Evolutionary conservation across 2,113 vertebrate species (phyloP).

Genomic region (Forbesichthys agassizii): DNA sequence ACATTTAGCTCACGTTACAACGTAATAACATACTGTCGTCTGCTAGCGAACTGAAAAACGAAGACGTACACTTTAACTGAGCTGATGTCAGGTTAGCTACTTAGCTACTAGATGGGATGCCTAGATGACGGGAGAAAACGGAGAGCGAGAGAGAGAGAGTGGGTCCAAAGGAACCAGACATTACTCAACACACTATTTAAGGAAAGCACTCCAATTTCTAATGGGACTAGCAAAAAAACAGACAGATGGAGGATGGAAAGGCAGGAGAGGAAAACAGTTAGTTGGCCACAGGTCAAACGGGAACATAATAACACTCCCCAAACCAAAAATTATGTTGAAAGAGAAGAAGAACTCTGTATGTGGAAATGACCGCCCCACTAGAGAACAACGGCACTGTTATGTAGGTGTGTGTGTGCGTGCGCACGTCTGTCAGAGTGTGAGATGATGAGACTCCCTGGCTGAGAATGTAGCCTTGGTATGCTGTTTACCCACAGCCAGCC

Average conservation of each 20-base stretch:
- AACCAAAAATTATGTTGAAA: background rate
- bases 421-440: background rate
- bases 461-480: background rate
- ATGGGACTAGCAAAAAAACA: conserved; percentile 44
- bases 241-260: background rate
- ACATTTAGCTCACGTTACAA: background rate
- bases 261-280: too few species aligned
- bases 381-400: background rate
- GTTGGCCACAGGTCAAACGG: background rate
- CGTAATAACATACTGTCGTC: too few species aligned
- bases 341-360: background rate
- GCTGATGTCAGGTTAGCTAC: conserved; percentile 33
- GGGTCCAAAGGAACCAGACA: conserved; percentile 68
- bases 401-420: background rate
- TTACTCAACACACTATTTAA: conserved; percentile 73
- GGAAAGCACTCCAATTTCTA: conserved; percentile 55
- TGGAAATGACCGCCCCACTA: conserved; percentile 5
- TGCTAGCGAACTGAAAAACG: background rate
- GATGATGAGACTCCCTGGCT: conserved; percentile 36
- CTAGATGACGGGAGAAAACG: conserved; percentile 11
- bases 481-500: conserved; percentile 16
- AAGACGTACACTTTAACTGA: conserved; percentile 27
- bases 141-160: conserved; percentile 25
- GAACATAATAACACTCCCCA: background rate
- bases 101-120: conserved; percentile 20